These are phyloP conservation scores for Acanthurus tractus DNA, from an alignment of 2,797 vertebrate genomes.

Conservation along the genomic window DNA sequence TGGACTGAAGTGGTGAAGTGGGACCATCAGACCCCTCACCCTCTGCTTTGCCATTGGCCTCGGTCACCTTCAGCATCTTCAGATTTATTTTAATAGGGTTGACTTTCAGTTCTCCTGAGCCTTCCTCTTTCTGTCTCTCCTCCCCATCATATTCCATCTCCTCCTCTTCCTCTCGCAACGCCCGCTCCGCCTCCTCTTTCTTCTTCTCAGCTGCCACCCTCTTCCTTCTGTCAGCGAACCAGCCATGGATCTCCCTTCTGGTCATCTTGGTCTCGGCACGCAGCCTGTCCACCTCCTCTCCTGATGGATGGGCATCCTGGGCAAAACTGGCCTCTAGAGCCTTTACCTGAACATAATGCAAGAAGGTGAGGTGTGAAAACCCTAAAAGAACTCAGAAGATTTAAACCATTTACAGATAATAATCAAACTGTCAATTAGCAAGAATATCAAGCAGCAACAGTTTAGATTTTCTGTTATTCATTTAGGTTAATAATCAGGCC, in stretches of 20 bases:
- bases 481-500: background rate
- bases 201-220: conserved; percentile 87
- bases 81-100: conserved; percentile 98
- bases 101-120: conserved; percentile 89
- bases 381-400: background rate
- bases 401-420: background rate
- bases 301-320: conserved; percentile 88
- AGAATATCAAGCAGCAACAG: background rate
- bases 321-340: conserved; percentile 94
- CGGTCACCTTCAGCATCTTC: conserved; percentile 96
- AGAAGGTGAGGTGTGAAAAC: background rate
- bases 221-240: conserved; percentile 95
- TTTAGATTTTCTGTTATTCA: background rate
- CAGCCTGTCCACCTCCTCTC: conserved; percentile 94
- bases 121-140: conserved; percentile 80
- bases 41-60: conserved; percentile 89
- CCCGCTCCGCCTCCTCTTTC: conserved; percentile 84
- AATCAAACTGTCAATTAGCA: background rate
- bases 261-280: conserved; percentile 97
- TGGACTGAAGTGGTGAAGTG: conserved; percentile 45
- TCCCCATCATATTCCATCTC: conserved; percentile 81
- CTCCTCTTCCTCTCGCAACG: conserved; percentile 79
- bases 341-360: conserved; percentile 82
- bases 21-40: conserved; percentile 58
- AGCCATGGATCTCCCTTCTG: conserved; percentile 95